A percentile compares a stretch with the other conserved stretches of the same genome.
Evolutionary conservation across 2,888 invertebrate species (phyloP).

Genomic region (Herminia tarsipennalis): DNA sequence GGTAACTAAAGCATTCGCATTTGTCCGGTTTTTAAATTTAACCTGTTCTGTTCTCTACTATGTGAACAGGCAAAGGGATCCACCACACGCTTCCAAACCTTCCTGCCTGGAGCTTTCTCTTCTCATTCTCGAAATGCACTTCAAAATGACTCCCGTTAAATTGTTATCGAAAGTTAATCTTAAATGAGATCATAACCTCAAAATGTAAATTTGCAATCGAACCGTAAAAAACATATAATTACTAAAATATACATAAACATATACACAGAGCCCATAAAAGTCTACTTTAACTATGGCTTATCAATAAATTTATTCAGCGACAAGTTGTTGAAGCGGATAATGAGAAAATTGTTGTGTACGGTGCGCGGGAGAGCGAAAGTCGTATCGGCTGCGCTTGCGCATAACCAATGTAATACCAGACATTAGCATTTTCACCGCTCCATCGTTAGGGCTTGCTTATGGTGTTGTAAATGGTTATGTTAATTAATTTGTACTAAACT

Average conservation of each 20-base stretch:
- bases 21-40: no score
- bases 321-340: slow-evolving; percentile 51
- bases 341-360: slow-evolving; percentile 47
- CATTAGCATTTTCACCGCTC: slow-evolving; percentile 50
- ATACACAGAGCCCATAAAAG: slow-evolving; percentile 5
- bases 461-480: background rate
- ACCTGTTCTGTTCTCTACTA: no score
- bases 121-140: no score
- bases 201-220: background rate
- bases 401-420: slow-evolving; percentile 35
- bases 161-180: no score
- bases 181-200: background rate
- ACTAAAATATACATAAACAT: background rate
- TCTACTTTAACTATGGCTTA: slow-evolving; percentile 11
- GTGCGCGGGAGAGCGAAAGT: slow-evolving; percentile 30
- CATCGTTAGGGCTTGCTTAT: slow-evolving; percentile 24
- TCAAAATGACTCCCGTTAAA: no score
- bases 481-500: slow-evolving; percentile 8
- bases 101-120: no score
- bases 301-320: slow-evolving; percentile 51
- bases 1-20: no score
- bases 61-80: no score
- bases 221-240: background rate
- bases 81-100: no score
- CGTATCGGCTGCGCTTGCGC: slow-evolving; percentile 28